A percentile compares a stretch with the other conserved stretches of the same genome.
Evolutionary conservation across 2,888 invertebrate genomes (phyloP).

Genomic region (Sinhomidia bicolor): DNA sequence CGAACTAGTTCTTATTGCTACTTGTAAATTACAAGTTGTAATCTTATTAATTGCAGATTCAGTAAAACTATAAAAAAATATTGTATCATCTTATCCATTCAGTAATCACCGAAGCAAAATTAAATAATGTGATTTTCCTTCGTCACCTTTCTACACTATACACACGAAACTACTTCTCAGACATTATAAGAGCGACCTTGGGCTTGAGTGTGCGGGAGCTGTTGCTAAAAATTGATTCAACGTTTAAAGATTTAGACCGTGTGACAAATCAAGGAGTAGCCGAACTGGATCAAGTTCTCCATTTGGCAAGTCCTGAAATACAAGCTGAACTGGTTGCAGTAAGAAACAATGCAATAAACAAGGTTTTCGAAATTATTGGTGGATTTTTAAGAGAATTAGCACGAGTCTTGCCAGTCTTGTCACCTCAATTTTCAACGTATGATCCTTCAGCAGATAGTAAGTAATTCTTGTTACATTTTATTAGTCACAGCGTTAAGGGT

Average conservation of each 20-base stretch:
- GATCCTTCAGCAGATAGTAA: constrained; percentile 53
- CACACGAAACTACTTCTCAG: constrained; percentile 55
- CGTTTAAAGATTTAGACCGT: background rate
- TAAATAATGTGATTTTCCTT: constrained; percentile 23
- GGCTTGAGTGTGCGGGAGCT: constrained; percentile 49
- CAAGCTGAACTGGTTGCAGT: constrained; percentile 45
- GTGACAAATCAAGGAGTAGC: background rate
- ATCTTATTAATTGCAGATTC: no score
- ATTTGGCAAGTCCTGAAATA: background rate
- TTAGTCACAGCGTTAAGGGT: background rate
- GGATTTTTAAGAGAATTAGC: constrained; percentile 49
- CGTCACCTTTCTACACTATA: constrained; percentile 30
- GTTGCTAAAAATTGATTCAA: constrained; percentile 28
- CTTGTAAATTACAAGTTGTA: no score
- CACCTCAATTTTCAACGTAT: background rate
- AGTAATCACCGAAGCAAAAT: no score
- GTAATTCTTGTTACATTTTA: background rate
- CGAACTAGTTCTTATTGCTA: no score
- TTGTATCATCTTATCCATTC: no score
- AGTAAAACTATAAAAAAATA: no score
- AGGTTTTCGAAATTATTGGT: constrained; percentile 29
- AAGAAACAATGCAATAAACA: constrained; percentile 24
- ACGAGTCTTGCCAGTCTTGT: constrained; percentile 51
- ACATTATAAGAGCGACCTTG: constrained; percentile 44
- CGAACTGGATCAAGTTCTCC: constrained; percentile 11